These are phyloP conservation scores for Idaea straminata DNA, from an alignment of 2,888 invertebrate genomes.

Conservation along the genomic window DNA sequence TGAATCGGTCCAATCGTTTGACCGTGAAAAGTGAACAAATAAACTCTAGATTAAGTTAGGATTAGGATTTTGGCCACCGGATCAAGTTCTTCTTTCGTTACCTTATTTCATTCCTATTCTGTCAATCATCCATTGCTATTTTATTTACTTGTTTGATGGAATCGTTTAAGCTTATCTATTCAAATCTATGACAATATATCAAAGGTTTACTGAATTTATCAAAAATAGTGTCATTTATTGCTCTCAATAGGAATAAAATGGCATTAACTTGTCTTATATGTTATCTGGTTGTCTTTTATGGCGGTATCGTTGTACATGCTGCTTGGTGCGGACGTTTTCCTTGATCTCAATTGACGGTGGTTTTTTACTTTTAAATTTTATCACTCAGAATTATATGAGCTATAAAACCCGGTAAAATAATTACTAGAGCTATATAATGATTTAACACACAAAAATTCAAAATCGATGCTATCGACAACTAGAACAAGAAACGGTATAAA, in stretches of 20 bases:
- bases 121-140: not conserved
- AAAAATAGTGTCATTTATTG: constrained; percentile 27
- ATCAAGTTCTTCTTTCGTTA: not conserved
- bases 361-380: not conserved
- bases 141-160: not conserved
- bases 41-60: too few relatives aligned
- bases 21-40: too few relatives aligned
- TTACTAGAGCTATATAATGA: too few relatives aligned
- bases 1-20: too few relatives aligned
- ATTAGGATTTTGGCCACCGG: too few relatives aligned
- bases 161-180: not conserved
- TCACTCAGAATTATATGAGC: not conserved
- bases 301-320: not conserved
- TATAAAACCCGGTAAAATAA: too few relatives aligned
- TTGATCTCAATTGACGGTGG: constrained; percentile 15
- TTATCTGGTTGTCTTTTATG: constrained; percentile 1
- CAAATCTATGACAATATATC: constrained; percentile 5
- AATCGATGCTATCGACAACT: too few relatives aligned
- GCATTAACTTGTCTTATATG: constrained; percentile 35
- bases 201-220: constrained; percentile 14
- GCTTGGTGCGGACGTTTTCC: constrained; percentile 4
- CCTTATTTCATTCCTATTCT: not conserved
- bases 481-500: too few relatives aligned
- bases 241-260: constrained; percentile 27
- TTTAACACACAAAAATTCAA: too few relatives aligned